phyloP scores from a whole-genome alignment of 2,113 vertebrate genomes.

The Anoplopoma fimbria region DNA sequence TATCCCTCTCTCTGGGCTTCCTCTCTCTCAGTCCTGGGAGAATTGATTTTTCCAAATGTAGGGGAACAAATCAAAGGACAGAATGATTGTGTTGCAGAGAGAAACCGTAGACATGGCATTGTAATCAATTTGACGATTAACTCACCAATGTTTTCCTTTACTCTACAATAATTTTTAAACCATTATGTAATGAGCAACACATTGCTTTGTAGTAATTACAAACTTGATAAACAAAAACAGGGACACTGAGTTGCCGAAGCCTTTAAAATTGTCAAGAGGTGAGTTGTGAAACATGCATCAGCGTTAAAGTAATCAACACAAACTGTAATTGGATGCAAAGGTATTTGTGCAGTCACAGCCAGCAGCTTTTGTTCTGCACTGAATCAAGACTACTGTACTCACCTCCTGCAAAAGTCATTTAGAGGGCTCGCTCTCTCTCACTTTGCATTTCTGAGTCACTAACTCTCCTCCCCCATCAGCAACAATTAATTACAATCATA shows the following conservation, averaged over 20 bases:
- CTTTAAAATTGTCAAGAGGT: constrained; percentile 64
- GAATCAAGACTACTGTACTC: constrained; percentile 46
- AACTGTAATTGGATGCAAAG: constrained; percentile 60
- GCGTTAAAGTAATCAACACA: constrained; percentile 51
- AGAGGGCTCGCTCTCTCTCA: constrained; percentile 12
- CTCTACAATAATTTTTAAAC: constrained; percentile 52
- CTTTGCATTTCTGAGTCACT: constrained; percentile 7
- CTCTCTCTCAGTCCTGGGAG: constrained; percentile 51
- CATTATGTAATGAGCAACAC: constrained; percentile 67
- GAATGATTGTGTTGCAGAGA: constrained; percentile 73
- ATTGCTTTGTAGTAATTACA: constrained; percentile 61
- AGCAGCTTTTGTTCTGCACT: constrained; percentile 44
- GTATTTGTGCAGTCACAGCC: constrained; percentile 51
- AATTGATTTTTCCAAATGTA: constrained; percentile 81
- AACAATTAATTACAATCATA: constrained; percentile 31
- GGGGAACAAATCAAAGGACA: constrained; percentile 78
- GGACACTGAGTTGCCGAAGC: constrained; percentile 51
- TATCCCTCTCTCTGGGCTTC: constrained; percentile 22
- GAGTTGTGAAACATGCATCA: constrained; percentile 42
- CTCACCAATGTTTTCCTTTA: constrained; percentile 68
- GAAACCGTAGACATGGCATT: constrained; percentile 67
- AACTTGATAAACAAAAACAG: constrained; percentile 67
- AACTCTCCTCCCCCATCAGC: constrained; percentile 6
- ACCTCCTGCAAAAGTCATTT: constrained; percentile 22
- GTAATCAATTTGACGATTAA: constrained; percentile 80